Base-by-base conservation (phyloP, 2,888 invertebrate species). In the Tuberolachnus salignus region DNA sequence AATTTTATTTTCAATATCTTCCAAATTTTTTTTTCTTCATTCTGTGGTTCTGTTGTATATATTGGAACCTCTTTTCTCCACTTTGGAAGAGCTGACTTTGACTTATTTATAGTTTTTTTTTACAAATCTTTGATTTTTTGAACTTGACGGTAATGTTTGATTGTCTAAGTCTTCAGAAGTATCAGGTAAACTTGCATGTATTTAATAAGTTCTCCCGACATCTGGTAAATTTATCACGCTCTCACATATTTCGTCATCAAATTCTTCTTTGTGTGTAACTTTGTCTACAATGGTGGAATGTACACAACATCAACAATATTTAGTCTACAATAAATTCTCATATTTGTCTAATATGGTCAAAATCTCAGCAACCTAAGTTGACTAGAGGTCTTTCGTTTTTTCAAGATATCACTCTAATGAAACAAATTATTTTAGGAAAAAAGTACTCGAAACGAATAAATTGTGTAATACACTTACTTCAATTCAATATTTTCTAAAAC, bases 101-200 rank as follows among this genome's bases (percentile, higher is more conserved):
- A 67, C 19, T 67, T 67, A 67, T 67, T 67, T 67, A 67, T 67
- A 51, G n/a, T n/a, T 67, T 51, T 67, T 51, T 67, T 67, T 67
- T 51, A n/a, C 26, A 11, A 67, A 51, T 10, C 51, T 51, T 67
- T 51, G 1, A 34, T 51, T 67, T 26, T 67, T n/a, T 26, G 66
- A 67, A 67, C 23, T 49, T 67, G 49, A 23, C 16, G 49, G 23
- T 67, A 67, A 49, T 10, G n/a, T 51, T 51, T n/a, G 26, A 51
- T 16, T 67, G n/a, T 67, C 51, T 2, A 26, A 67, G 26, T 67
- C 49, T 66, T 67, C 67, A n/a, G 26, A 67, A 26, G 34, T 26
- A n/a, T 67, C 26, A 26, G 67, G 51, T 67, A 51, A 51, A 67
- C 51, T 67, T 57, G 59, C 19, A 42, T 71, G 71, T 71, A 71